phyloP scores from a whole-genome alignment of 2,797 vertebrate genomes.

The Acrossocheilus fasciatus region DNA sequence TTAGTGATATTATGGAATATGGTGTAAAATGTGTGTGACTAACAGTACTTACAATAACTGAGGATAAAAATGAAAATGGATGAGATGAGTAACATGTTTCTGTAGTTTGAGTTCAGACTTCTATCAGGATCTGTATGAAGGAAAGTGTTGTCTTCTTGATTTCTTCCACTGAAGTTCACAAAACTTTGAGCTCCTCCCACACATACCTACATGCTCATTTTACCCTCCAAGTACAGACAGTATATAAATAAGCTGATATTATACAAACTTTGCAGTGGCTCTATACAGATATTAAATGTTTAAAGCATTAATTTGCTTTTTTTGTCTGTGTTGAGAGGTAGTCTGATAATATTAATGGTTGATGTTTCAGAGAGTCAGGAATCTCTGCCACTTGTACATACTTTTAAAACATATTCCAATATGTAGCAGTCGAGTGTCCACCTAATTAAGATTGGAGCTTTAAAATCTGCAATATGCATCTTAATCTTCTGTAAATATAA shows the following conservation, averaged over 20 bases:
- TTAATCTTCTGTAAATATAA: background rate
- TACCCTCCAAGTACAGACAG: background rate
- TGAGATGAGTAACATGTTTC: background rate
- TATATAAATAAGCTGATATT: background rate
- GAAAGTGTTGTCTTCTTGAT: background rate
- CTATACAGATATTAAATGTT: background rate
- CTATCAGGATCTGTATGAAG: background rate
- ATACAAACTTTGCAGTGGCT: background rate
- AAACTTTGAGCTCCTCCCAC: conserved; percentile 3
- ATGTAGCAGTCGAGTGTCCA: background rate
- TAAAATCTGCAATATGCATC: background rate
- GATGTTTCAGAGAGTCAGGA: no score
- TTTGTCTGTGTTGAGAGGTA: background rate
- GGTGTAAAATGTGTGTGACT: background rate
- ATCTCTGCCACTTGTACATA: background rate
- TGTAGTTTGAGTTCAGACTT: background rate
- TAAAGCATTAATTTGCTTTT: background rate
- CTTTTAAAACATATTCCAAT: background rate
- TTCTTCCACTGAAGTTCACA: background rate
- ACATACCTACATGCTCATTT: background rate
- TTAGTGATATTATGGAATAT: background rate
- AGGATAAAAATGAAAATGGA: background rate
- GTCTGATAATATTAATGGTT: background rate
- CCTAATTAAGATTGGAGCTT: background rate
- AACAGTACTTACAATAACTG: background rate